A percentile compares a stretch with the other conserved stretches of the same genome.
Evolutionary conservation across 2,113 vertebrate genomes (phyloP).

Genomic region (Cebus imitator): DNA sequence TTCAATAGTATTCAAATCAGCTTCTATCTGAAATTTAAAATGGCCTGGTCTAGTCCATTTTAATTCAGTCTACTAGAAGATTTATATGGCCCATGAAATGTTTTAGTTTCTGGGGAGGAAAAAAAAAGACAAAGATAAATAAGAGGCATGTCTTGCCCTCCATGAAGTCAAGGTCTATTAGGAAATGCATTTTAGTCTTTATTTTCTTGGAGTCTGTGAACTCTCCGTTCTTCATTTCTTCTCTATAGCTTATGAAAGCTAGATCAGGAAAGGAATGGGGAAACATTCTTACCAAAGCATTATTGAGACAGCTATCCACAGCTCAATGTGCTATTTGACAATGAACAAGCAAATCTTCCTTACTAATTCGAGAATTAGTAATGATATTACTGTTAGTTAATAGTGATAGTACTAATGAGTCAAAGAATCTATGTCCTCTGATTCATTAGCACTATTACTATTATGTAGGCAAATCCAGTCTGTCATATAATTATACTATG

Average conservation of each 20-base stretch:
- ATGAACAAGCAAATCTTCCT: neutral
- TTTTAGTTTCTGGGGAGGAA: neutral
- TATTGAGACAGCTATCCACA: neutral
- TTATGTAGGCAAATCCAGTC: neutral
- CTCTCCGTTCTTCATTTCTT: neutral
- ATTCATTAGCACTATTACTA: neutral
- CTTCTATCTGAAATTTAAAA: neutral
- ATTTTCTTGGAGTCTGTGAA: neutral
- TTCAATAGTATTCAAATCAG: conserved; percentile 15
- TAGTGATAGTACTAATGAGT: too few species aligned
- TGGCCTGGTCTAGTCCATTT: neutral
- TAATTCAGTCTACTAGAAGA: conserved; percentile 15
- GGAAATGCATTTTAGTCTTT: neutral
- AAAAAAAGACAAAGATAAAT: neutral
- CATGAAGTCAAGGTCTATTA: neutral
- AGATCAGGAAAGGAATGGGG: neutral
- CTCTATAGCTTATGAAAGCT: neutral
- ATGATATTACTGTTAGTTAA: too few species aligned
- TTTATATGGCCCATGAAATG: neutral
- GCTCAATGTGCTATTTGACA: neutral
- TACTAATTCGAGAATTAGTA: neutral
- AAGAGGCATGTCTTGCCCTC: neutral
- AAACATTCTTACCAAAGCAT: neutral
- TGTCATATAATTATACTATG: neutral
- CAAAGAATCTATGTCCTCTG: neutral